Percentiles rank a stretch among this genome's conserved stretches.
Evolutionary conservation across 2,888 invertebrate genomes (phyloP).

Genomic region (Lithophane semibrunnea): DNA sequence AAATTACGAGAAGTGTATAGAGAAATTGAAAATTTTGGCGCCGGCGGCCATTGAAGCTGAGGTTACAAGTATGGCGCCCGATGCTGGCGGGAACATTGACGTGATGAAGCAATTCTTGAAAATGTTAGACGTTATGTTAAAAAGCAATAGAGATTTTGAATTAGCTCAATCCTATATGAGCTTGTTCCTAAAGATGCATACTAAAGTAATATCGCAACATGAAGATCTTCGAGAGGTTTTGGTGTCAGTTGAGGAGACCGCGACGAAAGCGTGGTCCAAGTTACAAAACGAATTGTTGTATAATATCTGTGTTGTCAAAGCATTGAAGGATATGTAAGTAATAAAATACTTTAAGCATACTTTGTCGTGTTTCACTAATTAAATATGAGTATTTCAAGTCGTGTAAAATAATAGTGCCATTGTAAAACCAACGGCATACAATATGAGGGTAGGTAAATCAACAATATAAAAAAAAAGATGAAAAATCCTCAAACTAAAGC

Average conservation of each 20-base stretch:
- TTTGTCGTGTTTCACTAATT: slow-evolving; percentile 8
- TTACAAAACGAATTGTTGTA: slow-evolving; percentile 93
- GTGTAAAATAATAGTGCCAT: not conserved
- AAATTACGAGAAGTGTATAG: slow-evolving; percentile 91
- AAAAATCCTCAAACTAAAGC: slow-evolving; percentile 62
- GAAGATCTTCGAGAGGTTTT: slow-evolving; percentile 90
- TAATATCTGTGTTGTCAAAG: slow-evolving; percentile 94
- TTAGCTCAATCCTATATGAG: slow-evolving; percentile 97
- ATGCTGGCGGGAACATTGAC: slow-evolving; percentile 92
- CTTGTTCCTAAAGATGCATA: slow-evolving; percentile 96
- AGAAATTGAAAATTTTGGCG: slow-evolving; percentile 92
- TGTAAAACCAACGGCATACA: slow-evolving; percentile 38
- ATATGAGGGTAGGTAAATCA: slow-evolving; percentile 47
- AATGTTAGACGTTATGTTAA: slow-evolving; percentile 93
- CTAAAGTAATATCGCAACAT: slow-evolving; percentile 90
- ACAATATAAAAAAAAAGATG: slow-evolving; percentile 40
- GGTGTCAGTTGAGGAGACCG: slow-evolving; percentile 90
- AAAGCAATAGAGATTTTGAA: slow-evolving; percentile 96
- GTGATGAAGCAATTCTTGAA: slow-evolving; percentile 95
- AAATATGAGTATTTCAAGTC: not conserved
- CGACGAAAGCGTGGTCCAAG: slow-evolving; percentile 92
- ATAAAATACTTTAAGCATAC: slow-evolving; percentile 62
- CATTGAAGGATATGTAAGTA: slow-evolving; percentile 92
- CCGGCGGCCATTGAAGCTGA: slow-evolving; percentile 97
- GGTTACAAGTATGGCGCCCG: slow-evolving; percentile 94